Base-by-base conservation (phyloP, 2,797 vertebrate genomes). In the Miichthys miiuy region DNA sequence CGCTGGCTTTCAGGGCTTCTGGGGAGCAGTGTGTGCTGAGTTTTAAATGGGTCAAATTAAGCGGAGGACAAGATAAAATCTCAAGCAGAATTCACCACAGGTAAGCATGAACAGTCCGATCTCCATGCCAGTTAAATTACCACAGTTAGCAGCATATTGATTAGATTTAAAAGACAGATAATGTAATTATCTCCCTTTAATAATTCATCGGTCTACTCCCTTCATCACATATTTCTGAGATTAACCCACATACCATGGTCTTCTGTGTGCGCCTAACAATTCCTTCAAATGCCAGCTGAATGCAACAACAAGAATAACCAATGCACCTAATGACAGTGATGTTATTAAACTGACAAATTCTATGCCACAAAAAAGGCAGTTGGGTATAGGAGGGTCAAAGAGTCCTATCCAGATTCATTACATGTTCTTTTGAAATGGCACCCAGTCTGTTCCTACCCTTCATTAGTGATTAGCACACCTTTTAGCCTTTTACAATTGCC, bases 391-490 rank as follows among this genome's bases (percentile, higher is more conserved):
- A 73, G 83, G 93, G 91, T 93, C 87, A 91, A 87, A 91, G 83
- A 89, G 83, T 86, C 84, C 70, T 78, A 90, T 90, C 87, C 88
- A 88, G 86, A 94, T 93, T 94, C 90, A 94, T 93, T 94, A 94
- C 88, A 72, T 85, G 84, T 87, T 93, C 90, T 68, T 90, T 89
- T 89, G 68, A 93, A 94, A 94, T 94, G 93, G 87, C 93, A 94
- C 73, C 42, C 77, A 80, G 89, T 86, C 93, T 92, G 90, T 93
- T 90, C 86, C 84, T 69, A 75, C 72, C 88, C 90, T 93, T 94
- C 90, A 92, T 92, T 85, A 86, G 89, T 91, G 91, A 94, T 95
- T 94, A 95, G 91, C 88, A 86, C 86, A 90, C 87, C 87, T 93
- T 91, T 92, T 90, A 88, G 88, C 92, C 89, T 89, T 93, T 87